Base-by-base conservation (phyloP, 2,113 vertebrate species). In the Lepus europaeus region DNA sequence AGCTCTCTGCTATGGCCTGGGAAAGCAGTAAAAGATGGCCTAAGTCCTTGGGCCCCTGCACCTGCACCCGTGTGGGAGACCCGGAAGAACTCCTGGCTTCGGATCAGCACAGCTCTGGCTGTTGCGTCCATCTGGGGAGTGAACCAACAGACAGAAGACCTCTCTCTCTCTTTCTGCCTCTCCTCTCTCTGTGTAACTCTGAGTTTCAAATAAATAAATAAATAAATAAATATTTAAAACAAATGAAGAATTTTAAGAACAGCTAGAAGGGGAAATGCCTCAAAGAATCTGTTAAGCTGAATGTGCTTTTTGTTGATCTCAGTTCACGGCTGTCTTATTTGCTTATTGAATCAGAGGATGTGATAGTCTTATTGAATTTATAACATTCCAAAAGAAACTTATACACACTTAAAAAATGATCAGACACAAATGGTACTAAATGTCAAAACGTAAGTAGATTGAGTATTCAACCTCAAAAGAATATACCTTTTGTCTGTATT, bases 241-340 rank as follows among this genome's bases (percentile, higher is more conserved):
- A 45, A 45, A 45, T 45, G 45, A 89, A 88, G 25, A 73, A 74
- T 87, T 78, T 89, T 25, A 80, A 79, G 59, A 92, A 82, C 11
- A 81, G 51, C 10, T 33, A 33, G 63, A 80, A 85, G 63, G 2
- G 14, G 13, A 27, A 25, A 45, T 10, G 31, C 4, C 16, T n/a
- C n/a, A 56, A 33, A 27, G 33, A n/a, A 69, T 51, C 36, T 2
- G 22, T 68, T 79, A 80, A 53, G 61, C 4, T 39, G 31, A 86
- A 61, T 17, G 27, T 72, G 16, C 13, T 80, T 80, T 69, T 61
- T 64, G 29, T 33, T 31, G 39, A 29, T 76, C 16, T 25, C 36
- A 9, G 3, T 53, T 79, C 27, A 56, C 61, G 36, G 33, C 20
- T 36, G 53, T 63, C 51, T 56, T 39, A 76, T 72, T 64, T 81